Base-by-base conservation (phyloP, 2,888 invertebrate species). In the Dione vanillae region DNA sequence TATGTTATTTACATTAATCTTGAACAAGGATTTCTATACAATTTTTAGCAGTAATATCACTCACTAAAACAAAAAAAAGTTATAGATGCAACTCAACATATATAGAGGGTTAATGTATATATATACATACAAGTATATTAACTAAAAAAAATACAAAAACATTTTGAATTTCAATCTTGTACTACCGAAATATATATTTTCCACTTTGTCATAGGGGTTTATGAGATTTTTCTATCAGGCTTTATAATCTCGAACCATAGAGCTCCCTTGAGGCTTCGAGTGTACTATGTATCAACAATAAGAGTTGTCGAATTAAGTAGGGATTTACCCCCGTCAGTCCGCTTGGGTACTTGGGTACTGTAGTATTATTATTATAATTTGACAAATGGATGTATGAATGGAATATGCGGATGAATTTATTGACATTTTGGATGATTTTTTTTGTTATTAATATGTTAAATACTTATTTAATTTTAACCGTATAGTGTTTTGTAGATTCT, bases 261-360 rank as follows among this genome's bases (percentile, higher is more conserved):
- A 58, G 67, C 56, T 47, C 20, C 40, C 58, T 49, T 37, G 58
- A 59, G 58, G 47, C 47, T 58, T 67, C 47, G 16, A 67, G 67
- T n/a, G 40, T 47, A 40, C 58, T 58, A 58, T 49, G 58, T 67
- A 67, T 67, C 47, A 67, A 67, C 67, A 67, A 59, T 58, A 59
- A 58, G 47, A n/a, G 45, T 58, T 54, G 58, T 67, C 67, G 58
- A 58, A 67, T 59, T 67, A 59, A 67, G 58, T 58, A 67, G 49
- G 56, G 58, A 49, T 59, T 40, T 19, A 11, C 56, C 56, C 16
- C 56, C 45, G 43, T 47, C n/a, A 20, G 14, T 59, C 37, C 37
- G 37, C 37, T 19, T 16, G 37, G 37, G 37, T n/a, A 37, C 56
- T 56, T 37, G 16, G 56, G 16, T 56, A 37, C 37, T 56, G 16